Base-by-base conservation (phyloP, 2,797 vertebrate species). In the Periparus ater region DNA sequence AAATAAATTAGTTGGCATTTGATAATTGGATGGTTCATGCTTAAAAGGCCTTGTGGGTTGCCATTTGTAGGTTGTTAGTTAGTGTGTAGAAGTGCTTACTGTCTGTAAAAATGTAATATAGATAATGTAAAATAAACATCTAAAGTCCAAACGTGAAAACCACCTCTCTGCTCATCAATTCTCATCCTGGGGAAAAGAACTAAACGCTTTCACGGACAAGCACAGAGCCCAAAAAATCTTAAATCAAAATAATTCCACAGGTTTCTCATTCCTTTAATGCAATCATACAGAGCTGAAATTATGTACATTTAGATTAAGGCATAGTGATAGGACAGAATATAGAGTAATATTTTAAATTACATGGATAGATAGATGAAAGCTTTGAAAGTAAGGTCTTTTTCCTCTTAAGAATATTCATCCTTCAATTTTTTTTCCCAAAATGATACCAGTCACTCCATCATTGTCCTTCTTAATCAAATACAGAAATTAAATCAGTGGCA, bases 391-490 rank as follows among this genome's bases (percentile, higher is more conserved):
- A 83, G 34, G 22, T 17, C 13, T 73, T 81, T 51, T 76, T 58
- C 22, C 63, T 74, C 32, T 27, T 22, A 71, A 78, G 32, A 62
- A 76, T 38, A 92, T 53, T 89, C 10, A 61, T 51, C 10, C 27
- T 66, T 70, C 23, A 25, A 18, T 3, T 36, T 63, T 92, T 94
- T 91, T 54, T 38, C 55, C 45, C n/a, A 26, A 82, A 80, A 81
- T 15, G 0, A 23, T 74, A 72, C 22, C 22, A 74, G 70, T 81
- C 17, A 45, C 72, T 88, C 84, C 51, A 88, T 89, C 82, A 86
- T 22, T 94, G 82, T 78, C 76, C 57, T 93, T 89, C 80, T 66
- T 93, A 67, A 94, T 91, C 88, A 96, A 95, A 96, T 50, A 66
- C n/a, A 77, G 75, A 70, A 93, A 96, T 67, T 96, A 92, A 96